These are phyloP conservation scores for Thymallus thymallus DNA, from an alignment of 2,113 vertebrate species.

Conservation along the genomic window DNA sequence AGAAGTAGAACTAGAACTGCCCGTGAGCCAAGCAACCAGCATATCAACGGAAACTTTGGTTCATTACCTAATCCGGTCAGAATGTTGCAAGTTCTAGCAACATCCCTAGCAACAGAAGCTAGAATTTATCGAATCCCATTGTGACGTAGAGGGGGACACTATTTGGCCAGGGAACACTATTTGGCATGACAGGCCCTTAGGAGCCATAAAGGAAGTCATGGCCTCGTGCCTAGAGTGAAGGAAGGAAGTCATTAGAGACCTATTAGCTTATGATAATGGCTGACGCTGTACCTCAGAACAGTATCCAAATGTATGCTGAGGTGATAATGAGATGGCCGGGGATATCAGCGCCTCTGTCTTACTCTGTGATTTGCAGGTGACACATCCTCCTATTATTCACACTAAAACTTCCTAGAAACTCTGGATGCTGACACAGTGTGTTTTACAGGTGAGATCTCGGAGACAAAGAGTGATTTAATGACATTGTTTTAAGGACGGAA, in stretches of 20 bases:
- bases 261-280: constrained; percentile 63
- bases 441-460: background rate
- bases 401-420: background rate
- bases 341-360: constrained; percentile 37
- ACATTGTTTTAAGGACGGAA: background rate
- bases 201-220: constrained; percentile 39
- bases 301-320: constrained; percentile 32
- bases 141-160: too few species aligned
- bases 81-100: too few species aligned
- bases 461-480: background rate
- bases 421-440: background rate
- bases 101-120: too few species aligned
- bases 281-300: constrained; percentile 45
- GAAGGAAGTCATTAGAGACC: constrained; percentile 53
- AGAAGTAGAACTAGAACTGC: too few species aligned
- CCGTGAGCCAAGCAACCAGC: too few species aligned
- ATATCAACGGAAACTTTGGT: too few species aligned
- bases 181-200: too few species aligned
- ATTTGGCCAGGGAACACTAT: too few species aligned
- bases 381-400: constrained; percentile 19
- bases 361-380: constrained; percentile 48
- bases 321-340: constrained; percentile 60
- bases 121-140: too few species aligned
- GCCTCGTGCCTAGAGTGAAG: constrained; percentile 45
- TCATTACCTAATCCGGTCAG: too few species aligned